phyloP scores from a whole-genome alignment of 2,113 vertebrate genomes.

The Dasyprocta punctata region DNA sequence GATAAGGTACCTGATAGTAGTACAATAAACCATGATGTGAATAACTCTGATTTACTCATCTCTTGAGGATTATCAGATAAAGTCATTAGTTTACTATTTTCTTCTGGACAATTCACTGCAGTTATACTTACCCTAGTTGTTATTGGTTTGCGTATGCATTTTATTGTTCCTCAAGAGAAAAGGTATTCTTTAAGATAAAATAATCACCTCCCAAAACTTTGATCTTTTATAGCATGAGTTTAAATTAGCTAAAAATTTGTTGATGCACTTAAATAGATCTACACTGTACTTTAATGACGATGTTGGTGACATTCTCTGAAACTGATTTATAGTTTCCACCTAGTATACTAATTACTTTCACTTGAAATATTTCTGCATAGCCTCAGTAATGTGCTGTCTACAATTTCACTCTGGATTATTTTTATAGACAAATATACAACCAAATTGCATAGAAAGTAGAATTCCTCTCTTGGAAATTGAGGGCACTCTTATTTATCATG shows the following conservation, averaged over 20 bases:
- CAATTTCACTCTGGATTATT: not conserved
- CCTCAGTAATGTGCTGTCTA: not conserved
- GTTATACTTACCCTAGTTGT: not conserved
- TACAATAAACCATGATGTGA: not conserved
- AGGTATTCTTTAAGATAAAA: not conserved
- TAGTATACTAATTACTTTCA: not conserved
- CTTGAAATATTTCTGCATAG: not conserved
- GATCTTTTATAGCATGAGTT: not conserved
- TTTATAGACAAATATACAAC: not conserved
- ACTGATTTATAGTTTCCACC: not conserved
- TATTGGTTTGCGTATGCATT: not conserved
- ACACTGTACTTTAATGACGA: not conserved
- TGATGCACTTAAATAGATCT: not conserved
- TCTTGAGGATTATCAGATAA: constrained; percentile 26
- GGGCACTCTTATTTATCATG: not conserved
- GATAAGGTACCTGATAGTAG: not conserved
- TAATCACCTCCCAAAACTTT: not conserved
- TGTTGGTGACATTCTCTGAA: not conserved
- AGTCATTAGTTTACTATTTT: not conserved
- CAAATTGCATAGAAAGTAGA: not conserved
- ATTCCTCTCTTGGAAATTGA: not conserved
- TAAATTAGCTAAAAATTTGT: not conserved
- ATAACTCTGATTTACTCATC: not conserved
- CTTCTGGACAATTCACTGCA: not conserved
- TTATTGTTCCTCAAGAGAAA: not conserved